A percentile compares a stretch with the other conserved stretches of the same genome.
phyloP scores from a whole-genome alignment of 1,140 invertebrate species.

The Drosophila virilis region DNA sequence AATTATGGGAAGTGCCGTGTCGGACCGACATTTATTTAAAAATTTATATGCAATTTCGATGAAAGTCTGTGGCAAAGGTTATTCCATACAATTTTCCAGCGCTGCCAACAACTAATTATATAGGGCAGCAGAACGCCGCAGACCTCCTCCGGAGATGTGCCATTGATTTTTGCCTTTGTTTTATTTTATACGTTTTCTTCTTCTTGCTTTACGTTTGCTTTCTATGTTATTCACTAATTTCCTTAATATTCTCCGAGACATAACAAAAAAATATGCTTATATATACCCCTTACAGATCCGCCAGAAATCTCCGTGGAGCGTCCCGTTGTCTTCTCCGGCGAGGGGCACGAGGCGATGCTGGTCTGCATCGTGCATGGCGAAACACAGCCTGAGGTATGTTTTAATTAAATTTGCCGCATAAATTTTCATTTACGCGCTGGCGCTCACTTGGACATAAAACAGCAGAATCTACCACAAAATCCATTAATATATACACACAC shows the following conservation, averaged over 20 bases:
- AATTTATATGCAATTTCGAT: constrained; percentile 77
- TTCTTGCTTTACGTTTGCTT: constrained; percentile 25
- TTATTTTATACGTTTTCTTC: constrained; percentile 8
- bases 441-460: constrained; percentile 67
- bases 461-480: constrained; percentile 35
- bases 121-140: constrained; percentile 3
- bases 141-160: constrained; percentile 9
- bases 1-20: constrained; percentile 69
- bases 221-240: constrained; percentile 73
- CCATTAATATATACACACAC: constrained; percentile 49
- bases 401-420: constrained; percentile 82
- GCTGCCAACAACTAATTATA: constrained; percentile 60
- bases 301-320: constrained; percentile 88
- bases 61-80: constrained; percentile 28
- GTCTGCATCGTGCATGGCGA: constrained; percentile 89
- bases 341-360: constrained; percentile 88
- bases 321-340: constrained; percentile 87
- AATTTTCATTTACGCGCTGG: constrained; percentile 74
- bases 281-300: constrained; percentile 84
- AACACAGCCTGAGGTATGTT: constrained; percentile 87
- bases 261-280: background rate
- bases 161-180: constrained; percentile 50
- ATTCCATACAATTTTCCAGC: background rate
- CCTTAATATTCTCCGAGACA: constrained; percentile 51
- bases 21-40: constrained; percentile 69